Conservation (phyloP, 2,797 vertebrate species). For the Poecilia wingei region DNA sequence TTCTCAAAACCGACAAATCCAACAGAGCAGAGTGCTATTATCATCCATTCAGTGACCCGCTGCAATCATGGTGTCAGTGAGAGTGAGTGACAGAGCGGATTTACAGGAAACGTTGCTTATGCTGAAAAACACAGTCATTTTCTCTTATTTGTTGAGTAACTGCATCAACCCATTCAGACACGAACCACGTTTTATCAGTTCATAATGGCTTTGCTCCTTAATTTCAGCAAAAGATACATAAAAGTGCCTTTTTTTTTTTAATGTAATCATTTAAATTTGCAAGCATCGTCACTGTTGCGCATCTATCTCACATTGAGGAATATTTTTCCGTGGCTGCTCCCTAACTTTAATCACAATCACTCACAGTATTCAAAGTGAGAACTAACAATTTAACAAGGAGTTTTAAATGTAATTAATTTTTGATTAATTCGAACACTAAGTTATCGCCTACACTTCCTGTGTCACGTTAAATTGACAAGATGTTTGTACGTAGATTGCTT, state of each 20-base stretch:
- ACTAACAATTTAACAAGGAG: not conserved
- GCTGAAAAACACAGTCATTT: not conserved
- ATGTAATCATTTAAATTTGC: not conserved
- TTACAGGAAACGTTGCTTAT: conserved; percentile 1
- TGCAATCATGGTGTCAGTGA: conserved; percentile 1
- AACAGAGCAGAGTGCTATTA: not conserved
- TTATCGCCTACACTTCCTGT: not conserved
- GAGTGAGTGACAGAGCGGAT: not conserved
- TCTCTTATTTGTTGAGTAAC: not conserved
- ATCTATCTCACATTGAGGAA: not conserved
- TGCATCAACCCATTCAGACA: not conserved
- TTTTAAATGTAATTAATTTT: not conserved
- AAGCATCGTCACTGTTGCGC: not conserved
- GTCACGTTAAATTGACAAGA: not conserved
- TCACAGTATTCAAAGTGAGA: not conserved
- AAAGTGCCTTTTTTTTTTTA: not conserved
- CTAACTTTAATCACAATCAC: not conserved
- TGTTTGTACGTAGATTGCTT: not conserved
- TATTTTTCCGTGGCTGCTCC: not conserved
- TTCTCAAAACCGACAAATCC: not conserved
- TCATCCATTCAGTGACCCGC: conserved; percentile 1
- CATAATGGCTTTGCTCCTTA: not conserved
- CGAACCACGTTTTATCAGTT: not conserved
- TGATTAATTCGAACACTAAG: not conserved
- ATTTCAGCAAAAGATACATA: not conserved